Percentiles rank a stretch among this genome's conserved stretches.
Conservation (phyloP, 2,888 invertebrate genomes). For the Tenthredo distinguenda region DNA sequence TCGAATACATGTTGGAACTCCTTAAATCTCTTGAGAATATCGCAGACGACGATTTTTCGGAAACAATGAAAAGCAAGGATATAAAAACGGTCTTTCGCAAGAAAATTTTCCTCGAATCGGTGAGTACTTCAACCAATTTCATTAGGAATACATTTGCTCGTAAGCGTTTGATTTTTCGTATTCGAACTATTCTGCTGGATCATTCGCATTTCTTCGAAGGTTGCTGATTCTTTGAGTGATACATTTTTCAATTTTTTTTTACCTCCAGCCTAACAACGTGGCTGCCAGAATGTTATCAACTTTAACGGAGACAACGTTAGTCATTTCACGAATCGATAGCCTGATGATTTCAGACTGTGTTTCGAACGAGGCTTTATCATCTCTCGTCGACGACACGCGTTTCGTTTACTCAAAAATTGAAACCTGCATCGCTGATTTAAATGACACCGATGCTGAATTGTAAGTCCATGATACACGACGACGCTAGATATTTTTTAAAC, state of each 20-base stretch:
- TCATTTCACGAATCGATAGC: constrained; percentile 12
- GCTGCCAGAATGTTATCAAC: constrained; percentile 3
- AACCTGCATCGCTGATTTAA: constrained; percentile 9
- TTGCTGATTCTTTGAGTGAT: background rate
- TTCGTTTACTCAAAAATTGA: background rate
- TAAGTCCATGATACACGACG: background rate
- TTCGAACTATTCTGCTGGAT: background rate
- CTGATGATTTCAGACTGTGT: constrained; percentile 13
- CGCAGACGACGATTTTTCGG: background rate
- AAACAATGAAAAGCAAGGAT: background rate
- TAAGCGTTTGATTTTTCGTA: background rate
- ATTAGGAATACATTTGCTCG: background rate
- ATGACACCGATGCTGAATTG: background rate
- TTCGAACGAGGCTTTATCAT: background rate
- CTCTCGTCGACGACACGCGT: background rate
- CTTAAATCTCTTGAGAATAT: background rate
- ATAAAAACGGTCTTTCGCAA: background rate
- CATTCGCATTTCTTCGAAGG: background rate
- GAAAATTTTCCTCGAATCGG: background rate
- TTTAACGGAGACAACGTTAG: background rate
- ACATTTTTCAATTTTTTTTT: constrained; percentile 4
- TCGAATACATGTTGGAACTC: background rate
- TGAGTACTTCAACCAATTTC: background rate
- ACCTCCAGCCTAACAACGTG: background rate
- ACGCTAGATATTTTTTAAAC: background rate